A percentile compares a stretch with the other conserved stretches of the same genome.
Evolutionary conservation across 2,797 vertebrate genomes (phyloP).

Genomic region (Tarsius wallacei): DNA sequence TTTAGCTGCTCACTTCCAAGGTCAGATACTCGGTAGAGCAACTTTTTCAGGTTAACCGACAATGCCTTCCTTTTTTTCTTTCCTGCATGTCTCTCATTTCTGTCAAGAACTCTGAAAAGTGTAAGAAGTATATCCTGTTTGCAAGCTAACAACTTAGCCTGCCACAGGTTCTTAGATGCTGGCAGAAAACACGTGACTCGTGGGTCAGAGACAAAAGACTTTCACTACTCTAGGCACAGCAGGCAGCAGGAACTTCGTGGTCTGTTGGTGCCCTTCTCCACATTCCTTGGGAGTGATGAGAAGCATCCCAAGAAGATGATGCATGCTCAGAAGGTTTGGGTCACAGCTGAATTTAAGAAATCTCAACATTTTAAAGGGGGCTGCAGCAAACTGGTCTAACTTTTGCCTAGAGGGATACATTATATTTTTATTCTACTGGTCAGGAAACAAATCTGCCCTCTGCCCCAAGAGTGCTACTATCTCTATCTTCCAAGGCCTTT

Average conservation of each 20-base stretch:
- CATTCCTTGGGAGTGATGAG: accelerated
- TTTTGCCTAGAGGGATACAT: neutral
- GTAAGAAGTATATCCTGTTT: neutral
- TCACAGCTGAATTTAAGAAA: neutral
- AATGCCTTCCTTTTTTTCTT: neutral
- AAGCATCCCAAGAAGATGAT: too few species aligned
- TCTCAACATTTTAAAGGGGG: neutral
- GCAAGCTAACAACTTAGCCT: neutral
- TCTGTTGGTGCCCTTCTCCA: accelerated
- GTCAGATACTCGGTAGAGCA: neutral
- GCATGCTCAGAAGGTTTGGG: accelerated
- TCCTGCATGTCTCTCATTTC: conserved; percentile 5
- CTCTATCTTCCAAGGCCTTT: neutral
- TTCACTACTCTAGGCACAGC: accelerated
- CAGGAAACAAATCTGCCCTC: neutral
- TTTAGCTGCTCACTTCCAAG: neutral
- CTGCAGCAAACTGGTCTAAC: neutral
- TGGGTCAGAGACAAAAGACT: neutral
- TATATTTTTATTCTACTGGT: neutral
- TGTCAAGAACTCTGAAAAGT: neutral
- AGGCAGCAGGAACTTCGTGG: accelerated
- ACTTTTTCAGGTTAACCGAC: neutral
- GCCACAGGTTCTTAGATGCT: neutral
- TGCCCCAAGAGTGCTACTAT: neutral
- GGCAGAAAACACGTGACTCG: neutral